Evolutionary conservation across 2,113 vertebrate genomes (phyloP), one percentile per base, ranked within the genome.

Genomic region (Heterochromis multidens): DNA sequence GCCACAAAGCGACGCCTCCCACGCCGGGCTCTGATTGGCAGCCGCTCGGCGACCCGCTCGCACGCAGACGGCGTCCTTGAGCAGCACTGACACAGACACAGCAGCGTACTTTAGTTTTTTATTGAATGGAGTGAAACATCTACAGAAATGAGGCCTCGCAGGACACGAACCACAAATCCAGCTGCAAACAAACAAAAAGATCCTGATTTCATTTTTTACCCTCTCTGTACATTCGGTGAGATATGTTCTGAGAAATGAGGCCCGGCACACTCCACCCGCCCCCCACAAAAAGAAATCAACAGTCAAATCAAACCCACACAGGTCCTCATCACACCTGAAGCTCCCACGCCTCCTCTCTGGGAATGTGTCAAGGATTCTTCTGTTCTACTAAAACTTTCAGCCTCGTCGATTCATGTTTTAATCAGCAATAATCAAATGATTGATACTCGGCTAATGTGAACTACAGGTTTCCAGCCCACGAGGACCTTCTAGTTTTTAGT

Each of bases 41-140:
- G 89, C 77, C 35, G 35, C 25, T 12, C 12, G 29, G 62, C 29
- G 63, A 67, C 37, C n/a, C 3, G 23, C 19, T 76, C 4, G 40
- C 40, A 19, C 17, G 14, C 33, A 43, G 76, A n/a, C 31, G 2
- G 70, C 96, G 87, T 96, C 97, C 7, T 97, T 94, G 96, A 96
- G 4, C 95, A 95, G 31, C 62, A 82, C 10, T 67, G 14, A 85
- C 46, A 83, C 72, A 86, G n/a, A 90, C 37, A 78, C 54, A 35
- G 9, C 27, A 35, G 21, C 2, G 79, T 49, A 29, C 86, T 93
- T 91, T 60, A 16, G 70, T 54, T 93, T 93, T 92, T 95, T 92
- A 93, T 96, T 93, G 93, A 96, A 94, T 95, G 94, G 92, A 96
- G 94, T 95, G 94, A 95, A 95, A 96, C 94, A 92, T 92, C 94